Evolutionary conservation across 2,888 invertebrate species (phyloP), one percentile per base, ranked within the genome.

Genomic region (Flexamia atlantica): DNA sequence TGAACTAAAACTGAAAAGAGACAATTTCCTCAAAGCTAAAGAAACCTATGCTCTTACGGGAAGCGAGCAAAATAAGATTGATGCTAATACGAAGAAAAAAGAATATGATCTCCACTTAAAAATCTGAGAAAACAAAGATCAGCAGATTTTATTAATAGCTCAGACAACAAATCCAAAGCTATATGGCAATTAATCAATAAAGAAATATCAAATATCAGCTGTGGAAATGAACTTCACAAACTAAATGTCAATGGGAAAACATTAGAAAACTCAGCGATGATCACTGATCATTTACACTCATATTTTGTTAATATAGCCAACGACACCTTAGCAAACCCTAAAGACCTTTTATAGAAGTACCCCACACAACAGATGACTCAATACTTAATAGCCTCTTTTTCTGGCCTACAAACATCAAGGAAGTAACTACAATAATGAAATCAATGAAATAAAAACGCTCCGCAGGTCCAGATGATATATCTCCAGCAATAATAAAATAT

Each of bases 401-500:
- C 7, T 9, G 40, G 40, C 5, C 20, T 4, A n/a, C 25, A 28
- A 7, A 68, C 23, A 23, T n/a, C n/a, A n/a, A n/a, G n/a, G n/a
- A n/a, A n/a, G n/a, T n/a, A n/a, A n/a, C n/a, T n/a, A n/a, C n/a
- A n/a, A n/a, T n/a, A n/a, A n/a, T n/a, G n/a, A n/a, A n/a, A n/a
- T n/a, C n/a, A n/a, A n/a, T n/a, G 70, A 70, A 30, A 70, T 9
- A 9, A 70, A 70, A 17, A 36, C 12, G 32, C 32, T 70, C 17
- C 14, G 70, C 70, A 36, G 36, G 32, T 50, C 50, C 17, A 50
- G 50, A 10, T 64, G 25, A 64, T 20, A 64, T 64, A 64, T 64
- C 64, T 23, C 64, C 20, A 64, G 64, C 64, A 64, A 64, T 64
- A 64, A 25, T 64, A 64, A 64, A 64, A 64, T 30, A 64, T 64